Percentiles rank a stretch among this genome's conserved stretches.
phyloP scores from a whole-genome alignment of 2,797 vertebrate species.

The Mus spretus region DNA sequence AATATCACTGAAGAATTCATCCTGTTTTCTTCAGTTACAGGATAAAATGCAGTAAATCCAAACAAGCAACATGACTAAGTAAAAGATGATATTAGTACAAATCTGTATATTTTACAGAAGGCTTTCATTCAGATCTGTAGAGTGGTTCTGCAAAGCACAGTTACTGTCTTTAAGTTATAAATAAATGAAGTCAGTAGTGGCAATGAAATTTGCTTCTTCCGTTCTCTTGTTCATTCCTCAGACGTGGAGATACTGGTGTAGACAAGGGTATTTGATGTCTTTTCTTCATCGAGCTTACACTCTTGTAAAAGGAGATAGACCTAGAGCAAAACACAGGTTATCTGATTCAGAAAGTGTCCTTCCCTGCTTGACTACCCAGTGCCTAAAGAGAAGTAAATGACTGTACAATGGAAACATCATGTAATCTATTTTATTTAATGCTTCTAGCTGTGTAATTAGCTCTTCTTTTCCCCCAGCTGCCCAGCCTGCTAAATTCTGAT shows the following conservation, averaged over 20 bases:
- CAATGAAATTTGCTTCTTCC: constrained; percentile 15
- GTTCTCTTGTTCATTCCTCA: background rate
- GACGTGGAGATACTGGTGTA: background rate
- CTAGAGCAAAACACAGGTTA: constrained; percentile 20
- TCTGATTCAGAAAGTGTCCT: constrained; percentile 20
- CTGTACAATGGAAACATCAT: background rate
- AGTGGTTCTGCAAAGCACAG: background rate
- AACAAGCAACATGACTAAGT: constrained; percentile 8
- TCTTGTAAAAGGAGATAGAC: background rate
- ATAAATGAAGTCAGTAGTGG: background rate
- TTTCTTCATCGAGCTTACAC: background rate
- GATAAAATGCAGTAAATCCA: constrained; percentile 48
- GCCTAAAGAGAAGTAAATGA: constrained; percentile 10
- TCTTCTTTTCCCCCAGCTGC: background rate
- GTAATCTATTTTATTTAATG: constrained; percentile 23
- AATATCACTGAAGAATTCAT: background rate
- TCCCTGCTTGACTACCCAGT: background rate
- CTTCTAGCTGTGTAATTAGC: constrained; percentile 4
- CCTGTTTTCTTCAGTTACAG: constrained; percentile 7
- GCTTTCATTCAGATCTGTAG: constrained; percentile 25
- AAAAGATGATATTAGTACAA: constrained; percentile 29
- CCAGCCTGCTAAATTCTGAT: background rate
- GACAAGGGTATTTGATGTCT: background rate
- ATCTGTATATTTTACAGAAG: constrained; percentile 4
- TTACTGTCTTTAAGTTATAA: constrained; percentile 40